Percentiles rank a stretch among this genome's conserved stretches.
Evolutionary conservation across 2,113 vertebrate species (phyloP).

Genomic region (Proteles cristata): DNA sequence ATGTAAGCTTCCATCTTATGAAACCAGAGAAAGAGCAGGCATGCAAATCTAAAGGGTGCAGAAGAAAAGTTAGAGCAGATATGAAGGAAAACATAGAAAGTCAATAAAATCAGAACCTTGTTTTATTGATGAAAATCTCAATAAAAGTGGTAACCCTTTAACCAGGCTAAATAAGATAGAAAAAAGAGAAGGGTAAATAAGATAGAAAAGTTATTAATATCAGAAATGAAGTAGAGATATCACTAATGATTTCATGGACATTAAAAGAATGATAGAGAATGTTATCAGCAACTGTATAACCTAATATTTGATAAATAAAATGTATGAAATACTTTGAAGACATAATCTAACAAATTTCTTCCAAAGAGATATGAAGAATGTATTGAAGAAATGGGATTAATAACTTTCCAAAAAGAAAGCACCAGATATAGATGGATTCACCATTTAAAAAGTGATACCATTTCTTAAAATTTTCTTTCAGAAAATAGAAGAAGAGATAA

Average conservation of each 20-base stretch:
- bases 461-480: background rate
- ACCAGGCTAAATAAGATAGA: background rate
- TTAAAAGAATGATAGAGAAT: background rate
- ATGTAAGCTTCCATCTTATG: background rate
- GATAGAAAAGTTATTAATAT: background rate
- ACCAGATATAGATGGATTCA: background rate
- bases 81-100: background rate
- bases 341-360: background rate
- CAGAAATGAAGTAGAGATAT: background rate
- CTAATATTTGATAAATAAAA: background rate
- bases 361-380: background rate
- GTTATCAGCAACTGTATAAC: background rate
- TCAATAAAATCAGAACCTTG: background rate
- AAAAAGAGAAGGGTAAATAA: background rate
- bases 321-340: background rate
- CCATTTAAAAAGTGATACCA: background rate
- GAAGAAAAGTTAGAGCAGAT: background rate
- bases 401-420: background rate
- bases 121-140: background rate
- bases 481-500: background rate
- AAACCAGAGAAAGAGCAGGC: background rate
- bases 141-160: background rate
- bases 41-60: background rate
- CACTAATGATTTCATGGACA: background rate
- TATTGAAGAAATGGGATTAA: background rate